These are phyloP conservation scores for Sebastes kiyomatsui DNA, from an alignment of 2,797 vertebrate genomes.

Conservation along the genomic window DNA sequence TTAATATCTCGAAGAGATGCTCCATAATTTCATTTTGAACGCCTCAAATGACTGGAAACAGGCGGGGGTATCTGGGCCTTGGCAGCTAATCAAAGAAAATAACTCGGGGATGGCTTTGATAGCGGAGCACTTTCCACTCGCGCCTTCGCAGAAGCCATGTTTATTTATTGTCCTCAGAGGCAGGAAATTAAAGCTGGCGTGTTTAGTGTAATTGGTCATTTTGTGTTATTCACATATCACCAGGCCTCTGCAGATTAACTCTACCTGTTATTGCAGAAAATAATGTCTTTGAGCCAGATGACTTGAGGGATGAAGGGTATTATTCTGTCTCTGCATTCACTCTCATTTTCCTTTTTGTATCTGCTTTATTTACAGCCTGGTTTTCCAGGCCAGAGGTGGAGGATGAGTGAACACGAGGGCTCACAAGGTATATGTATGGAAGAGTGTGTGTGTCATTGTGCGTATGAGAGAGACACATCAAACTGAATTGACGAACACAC, in stretches of 20 bases:
- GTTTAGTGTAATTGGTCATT: constrained; percentile 79
- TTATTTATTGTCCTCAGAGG: constrained; percentile 77
- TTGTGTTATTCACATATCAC: constrained; percentile 69
- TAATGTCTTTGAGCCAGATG: constrained; percentile 52
- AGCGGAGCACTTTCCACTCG: constrained; percentile 67
- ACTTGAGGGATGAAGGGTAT: constrained; percentile 35
- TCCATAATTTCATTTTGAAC: constrained; percentile 79
- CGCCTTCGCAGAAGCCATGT: constrained; percentile 58
- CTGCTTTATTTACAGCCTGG: constrained; percentile 40
- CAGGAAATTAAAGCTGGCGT: constrained; percentile 78
- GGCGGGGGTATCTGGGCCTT: constrained; percentile 71
- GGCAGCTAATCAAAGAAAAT: constrained; percentile 82
- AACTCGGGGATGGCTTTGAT: constrained; percentile 74
- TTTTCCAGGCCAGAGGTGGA: constrained; percentile 51
- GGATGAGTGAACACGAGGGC: constrained; percentile 53
- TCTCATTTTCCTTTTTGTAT: constrained; percentile 8
- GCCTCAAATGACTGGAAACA: constrained; percentile 75
- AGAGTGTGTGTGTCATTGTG: constrained; percentile 6
- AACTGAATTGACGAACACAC: constrained; percentile 71
- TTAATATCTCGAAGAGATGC: constrained; percentile 75
- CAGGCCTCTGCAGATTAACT: constrained; percentile 52
- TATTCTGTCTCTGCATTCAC: constrained; percentile 26
- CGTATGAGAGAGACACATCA: constrained; percentile 57
- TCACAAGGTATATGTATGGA: constrained; percentile 45
- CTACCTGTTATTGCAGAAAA: constrained; percentile 65